Evolutionary conservation across 2,113 vertebrate species (phyloP), one percentile per base, ranked within the genome.

Genomic region (Pitta sordida): DNA sequence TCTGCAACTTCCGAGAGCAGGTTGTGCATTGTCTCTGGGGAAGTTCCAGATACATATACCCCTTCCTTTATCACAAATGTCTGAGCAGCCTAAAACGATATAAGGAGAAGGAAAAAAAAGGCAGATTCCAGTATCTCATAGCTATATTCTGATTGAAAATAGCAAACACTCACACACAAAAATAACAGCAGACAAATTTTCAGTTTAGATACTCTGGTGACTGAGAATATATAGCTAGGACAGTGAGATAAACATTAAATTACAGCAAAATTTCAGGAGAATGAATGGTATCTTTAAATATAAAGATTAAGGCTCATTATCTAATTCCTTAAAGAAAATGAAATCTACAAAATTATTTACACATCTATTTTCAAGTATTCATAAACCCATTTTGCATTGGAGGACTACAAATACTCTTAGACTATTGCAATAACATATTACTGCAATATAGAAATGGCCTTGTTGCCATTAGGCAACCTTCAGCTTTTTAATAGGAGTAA

Each of bases 11-110:
- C 99, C 0, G 97, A 97, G 56, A 99, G 94, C 23, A 99, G 98
- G 92, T 98, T 98, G 64, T 98, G 98, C 96, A 99, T 96, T 10
- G 99, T 98, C 97, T 99, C 99, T 3, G 99, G 98, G 41, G 99
- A 99, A 0, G 98, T 98, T 48, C 99, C 99, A 2, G 99, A 99
- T 17, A 99, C 97, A 13, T 99, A 99, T 43, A 99, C 92, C 1
- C 99, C 98, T 5, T 97, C 98, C 69, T 98, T 98, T 93, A 99
- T 98, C 39, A 98, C 84, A 86, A 99, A 99, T 68, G 98, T 97
- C 83, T 99, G 97, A 32, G 97, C 97, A 30, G 77, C 67, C 99
- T 99, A 92, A 10, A 82, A 83, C 15, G 20, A 86, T 16, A 73
- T 0, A 55, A 79, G 63, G 32, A 92, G 43, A 41, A 5, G 41